phyloP scores from a whole-genome alignment of 2,888 invertebrate species.

The Melanotus villosus region DNA sequence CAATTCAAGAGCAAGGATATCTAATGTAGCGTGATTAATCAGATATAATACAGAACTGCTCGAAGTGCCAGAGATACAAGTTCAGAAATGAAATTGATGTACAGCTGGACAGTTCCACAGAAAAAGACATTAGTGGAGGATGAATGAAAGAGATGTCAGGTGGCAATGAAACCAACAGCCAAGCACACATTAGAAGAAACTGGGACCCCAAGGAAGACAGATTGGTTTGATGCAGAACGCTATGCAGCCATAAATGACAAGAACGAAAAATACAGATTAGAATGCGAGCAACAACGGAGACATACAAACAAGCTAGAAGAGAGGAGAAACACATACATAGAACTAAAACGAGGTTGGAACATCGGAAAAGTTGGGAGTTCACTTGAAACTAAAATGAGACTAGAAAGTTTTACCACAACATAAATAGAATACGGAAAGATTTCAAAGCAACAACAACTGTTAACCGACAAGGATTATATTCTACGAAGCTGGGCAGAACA shows the following conservation, averaged over 20 bases:
- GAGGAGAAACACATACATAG: not conserved
- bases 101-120: not conserved
- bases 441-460: not conserved
- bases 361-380: not conserved
- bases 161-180: not conserved
- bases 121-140: not conserved
- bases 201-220: not conserved
- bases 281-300: not conserved
- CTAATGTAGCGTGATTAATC: not conserved
- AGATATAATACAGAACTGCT: not conserved
- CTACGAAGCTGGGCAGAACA: not conserved
- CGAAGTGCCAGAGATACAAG: not conserved
- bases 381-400: not conserved
- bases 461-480: not conserved
- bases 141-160: not conserved
- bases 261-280: not conserved
- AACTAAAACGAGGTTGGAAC: not conserved
- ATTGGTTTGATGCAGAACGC: not conserved
- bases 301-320: not conserved
- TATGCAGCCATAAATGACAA: not conserved
- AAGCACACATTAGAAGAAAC: not conserved
- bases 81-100: not conserved
- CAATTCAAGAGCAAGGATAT: not conserved
- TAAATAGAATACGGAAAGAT: not conserved
- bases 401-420: not conserved